Conservation (phyloP, 2,888 invertebrate genomes). For the Oligia fasciuncula region DNA sequence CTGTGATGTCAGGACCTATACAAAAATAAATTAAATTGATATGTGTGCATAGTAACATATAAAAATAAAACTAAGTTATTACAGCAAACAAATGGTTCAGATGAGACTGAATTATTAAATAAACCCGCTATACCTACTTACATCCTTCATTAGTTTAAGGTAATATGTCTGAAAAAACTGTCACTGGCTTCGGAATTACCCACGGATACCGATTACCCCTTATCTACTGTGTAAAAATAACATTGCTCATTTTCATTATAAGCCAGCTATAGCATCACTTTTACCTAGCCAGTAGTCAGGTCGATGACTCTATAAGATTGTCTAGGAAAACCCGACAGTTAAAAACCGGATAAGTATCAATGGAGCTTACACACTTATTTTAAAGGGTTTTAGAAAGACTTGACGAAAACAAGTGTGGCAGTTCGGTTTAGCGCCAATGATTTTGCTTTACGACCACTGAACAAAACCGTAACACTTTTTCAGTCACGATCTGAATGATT, state of each 20-base stretch:
- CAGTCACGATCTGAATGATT: background rate
- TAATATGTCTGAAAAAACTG: background rate
- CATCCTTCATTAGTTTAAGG: background rate
- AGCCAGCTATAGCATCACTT: conserved; percentile 10
- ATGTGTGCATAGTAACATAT: background rate
- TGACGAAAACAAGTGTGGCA: no score
- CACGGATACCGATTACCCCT: background rate
- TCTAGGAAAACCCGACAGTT: conserved; percentile 36
- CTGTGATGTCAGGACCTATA: no score
- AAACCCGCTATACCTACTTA: background rate
- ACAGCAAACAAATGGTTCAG: background rate
- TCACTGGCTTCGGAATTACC: background rate
- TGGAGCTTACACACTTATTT: conserved; percentile 9
- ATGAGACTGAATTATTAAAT: background rate
- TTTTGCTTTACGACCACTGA: background rate
- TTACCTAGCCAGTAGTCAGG: conserved; percentile 9
- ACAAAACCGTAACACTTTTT: background rate
- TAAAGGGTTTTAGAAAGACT: background rate
- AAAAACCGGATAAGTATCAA: conserved; percentile 8
- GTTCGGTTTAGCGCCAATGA: background rate
- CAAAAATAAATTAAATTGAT: background rate
- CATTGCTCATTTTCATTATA: background rate
- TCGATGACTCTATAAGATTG: conserved; percentile 21
- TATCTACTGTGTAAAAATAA: background rate
- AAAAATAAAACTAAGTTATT: background rate